phyloP scores from a whole-genome alignment of 2,113 vertebrate species.

The Cichladusa arquata region DNA sequence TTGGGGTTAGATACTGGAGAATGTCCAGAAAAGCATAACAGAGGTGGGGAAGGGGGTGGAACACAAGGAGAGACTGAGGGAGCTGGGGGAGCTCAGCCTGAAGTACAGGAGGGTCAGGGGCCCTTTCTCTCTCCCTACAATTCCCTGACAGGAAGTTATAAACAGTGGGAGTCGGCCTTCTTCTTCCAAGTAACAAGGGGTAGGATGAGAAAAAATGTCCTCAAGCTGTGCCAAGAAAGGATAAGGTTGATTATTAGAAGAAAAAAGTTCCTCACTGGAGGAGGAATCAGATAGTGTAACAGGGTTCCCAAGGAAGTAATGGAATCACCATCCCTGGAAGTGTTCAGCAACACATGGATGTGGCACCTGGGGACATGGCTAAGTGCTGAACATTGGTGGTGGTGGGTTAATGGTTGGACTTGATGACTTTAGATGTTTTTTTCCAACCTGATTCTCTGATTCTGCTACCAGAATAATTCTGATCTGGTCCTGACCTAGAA shows the following conservation, averaged over 20 bases:
- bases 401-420: no score
- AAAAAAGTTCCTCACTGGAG: background rate
- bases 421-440: accelerated
- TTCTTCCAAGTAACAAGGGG: background rate
- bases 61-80: background rate
- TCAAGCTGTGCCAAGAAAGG: background rate
- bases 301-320: background rate
- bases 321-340: background rate
- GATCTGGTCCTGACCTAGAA: background rate
- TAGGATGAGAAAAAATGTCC: background rate
- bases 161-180: accelerated
- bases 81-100: background rate
- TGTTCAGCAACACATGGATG: background rate
- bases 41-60: background rate
- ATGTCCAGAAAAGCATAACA: background rate
- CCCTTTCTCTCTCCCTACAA: background rate
- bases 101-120: background rate
- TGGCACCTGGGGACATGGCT: background rate
- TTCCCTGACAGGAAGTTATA: background rate
- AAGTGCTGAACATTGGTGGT: background rate
- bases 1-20: background rate
- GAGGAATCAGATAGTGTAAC: background rate
- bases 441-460: background rate
- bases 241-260: background rate
- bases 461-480: background rate